A percentile compares a stretch with the other conserved stretches of the same genome.
These are phyloP conservation scores for Psittacula echo DNA, from an alignment of 2,797 vertebrate species.

Conservation along the genomic window DNA sequence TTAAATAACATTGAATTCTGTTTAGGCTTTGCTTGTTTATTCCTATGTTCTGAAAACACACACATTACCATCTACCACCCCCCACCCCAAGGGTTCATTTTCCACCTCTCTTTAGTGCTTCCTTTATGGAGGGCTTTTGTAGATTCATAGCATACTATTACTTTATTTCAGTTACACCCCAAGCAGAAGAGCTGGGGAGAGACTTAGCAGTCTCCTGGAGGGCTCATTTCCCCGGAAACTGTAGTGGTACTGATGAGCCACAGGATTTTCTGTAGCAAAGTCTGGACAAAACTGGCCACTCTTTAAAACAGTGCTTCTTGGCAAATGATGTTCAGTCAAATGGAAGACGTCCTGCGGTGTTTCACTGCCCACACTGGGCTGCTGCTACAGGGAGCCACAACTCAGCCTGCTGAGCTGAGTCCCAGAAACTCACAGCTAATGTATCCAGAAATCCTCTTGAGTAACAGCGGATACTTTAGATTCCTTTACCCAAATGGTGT, in stretches of 20 bases:
- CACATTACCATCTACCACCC: neutral
- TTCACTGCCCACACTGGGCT: neutral
- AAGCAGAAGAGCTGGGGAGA: conserved; percentile 9
- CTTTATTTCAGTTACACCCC: conserved; percentile 3
- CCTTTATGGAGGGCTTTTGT: neutral
- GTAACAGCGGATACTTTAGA: neutral
- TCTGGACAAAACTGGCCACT: conserved; percentile 10
- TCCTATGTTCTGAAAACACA: neutral
- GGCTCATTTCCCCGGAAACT: neutral
- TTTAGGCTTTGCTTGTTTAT: neutral
- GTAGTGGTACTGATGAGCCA: neutral
- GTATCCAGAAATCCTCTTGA: neutral
- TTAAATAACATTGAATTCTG: neutral
- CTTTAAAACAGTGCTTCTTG: neutral
- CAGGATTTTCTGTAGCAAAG: conserved; percentile 12
- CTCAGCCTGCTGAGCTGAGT: conserved; percentile 6
- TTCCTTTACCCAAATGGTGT: neutral
- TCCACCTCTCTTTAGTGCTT: neutral
- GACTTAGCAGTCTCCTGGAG: neutral
- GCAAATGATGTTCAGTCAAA: conserved; percentile 25
- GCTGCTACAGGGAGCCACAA: conserved; percentile 1
- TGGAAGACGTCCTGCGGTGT: conserved; percentile 30
- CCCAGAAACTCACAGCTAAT: neutral
- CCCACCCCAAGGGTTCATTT: neutral
- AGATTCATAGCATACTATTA: neutral